Base-by-base conservation (phyloP, 2,888 invertebrate species). In the Trachelus stipa region DNA sequence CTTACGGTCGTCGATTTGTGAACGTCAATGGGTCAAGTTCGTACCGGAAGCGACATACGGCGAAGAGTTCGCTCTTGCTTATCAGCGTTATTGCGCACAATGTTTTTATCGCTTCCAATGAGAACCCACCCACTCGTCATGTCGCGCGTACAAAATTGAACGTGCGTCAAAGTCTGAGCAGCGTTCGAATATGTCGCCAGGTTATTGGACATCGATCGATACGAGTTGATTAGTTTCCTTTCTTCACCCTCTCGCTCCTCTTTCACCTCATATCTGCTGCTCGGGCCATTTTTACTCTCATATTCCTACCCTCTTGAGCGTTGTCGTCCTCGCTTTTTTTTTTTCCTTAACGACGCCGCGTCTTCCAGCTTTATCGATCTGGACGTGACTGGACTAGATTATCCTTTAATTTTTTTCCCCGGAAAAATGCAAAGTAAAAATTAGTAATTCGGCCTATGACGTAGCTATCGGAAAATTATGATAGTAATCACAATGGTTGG, bases 181-280 rank as follows among this genome's bases (percentile, higher is more conserved):
- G 23, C 40, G 40, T 23, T 56, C 40, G 40, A 56, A 56, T 56
- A 15, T 30, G 12, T 71, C 31, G 71, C 11, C 71, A 15, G 31
- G 71, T 71, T 71, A 71, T 71, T 71, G 71, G n/a, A 33, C 71
- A 30, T 11, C 31, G 71, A 33, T 71, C 71, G 71, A 71, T 71
- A 12, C 23, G 71, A 31, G 71, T 71, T 71, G 71, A 71, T 71
- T 71, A 15, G 40, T 56, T 56, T 56, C 23, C 40, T 23, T 56
- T 56, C 23, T 56, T 23, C 40, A 9, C 40, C 23, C 15, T 56
- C 23, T 6, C 40, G 6, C 40, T 56, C 40, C 6, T 56, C 23
- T 23, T 9, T 56, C 23, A 23, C 1, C 23, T 56, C 23, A 0
- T 56, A 23, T 23, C 40, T 23, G 40, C 9, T 56, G 23, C 40